phyloP scores from a whole-genome alignment of 2,113 vertebrate genomes.

The Willisornis vidua region DNA sequence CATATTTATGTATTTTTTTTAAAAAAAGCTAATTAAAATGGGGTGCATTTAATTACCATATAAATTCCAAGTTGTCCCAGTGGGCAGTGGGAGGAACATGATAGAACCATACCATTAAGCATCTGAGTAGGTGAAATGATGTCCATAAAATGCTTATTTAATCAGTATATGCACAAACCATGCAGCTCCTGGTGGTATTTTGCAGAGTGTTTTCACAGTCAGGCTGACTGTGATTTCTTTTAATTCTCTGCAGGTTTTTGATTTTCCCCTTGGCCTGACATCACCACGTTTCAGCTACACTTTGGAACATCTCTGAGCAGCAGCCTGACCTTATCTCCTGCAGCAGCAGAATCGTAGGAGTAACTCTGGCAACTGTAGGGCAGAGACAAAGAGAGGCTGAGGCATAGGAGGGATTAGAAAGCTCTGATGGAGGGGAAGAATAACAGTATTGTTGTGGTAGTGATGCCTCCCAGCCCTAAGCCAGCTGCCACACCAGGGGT shows the following conservation, averaged over 20 bases:
- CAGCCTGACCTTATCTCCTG: neutral
- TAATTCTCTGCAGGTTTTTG: neutral
- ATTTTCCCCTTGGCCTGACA: neutral
- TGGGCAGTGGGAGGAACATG: neutral
- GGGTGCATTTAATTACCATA: neutral
- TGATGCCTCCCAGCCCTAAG: neutral
- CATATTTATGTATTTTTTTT: neutral
- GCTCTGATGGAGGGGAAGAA: neutral
- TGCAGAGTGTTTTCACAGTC: neutral
- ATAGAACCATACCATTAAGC: neutral
- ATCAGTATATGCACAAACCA: neutral
- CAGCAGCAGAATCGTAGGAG: neutral
- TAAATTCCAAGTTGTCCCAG: neutral
- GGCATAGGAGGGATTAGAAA: neutral
- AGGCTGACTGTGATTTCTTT: neutral
- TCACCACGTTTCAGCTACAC: neutral
- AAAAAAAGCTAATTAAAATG: neutral
- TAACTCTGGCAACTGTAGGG: neutral
- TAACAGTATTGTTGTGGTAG: neutral
- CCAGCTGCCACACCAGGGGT: neutral
- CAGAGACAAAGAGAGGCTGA: neutral
- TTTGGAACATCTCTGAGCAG: neutral
- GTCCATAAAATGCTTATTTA: neutral
- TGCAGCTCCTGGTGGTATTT: neutral
- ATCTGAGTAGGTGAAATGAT: neutral